Conservation (phyloP, 2,888 invertebrate genomes). For the Geophilus truncorum region DNA sequence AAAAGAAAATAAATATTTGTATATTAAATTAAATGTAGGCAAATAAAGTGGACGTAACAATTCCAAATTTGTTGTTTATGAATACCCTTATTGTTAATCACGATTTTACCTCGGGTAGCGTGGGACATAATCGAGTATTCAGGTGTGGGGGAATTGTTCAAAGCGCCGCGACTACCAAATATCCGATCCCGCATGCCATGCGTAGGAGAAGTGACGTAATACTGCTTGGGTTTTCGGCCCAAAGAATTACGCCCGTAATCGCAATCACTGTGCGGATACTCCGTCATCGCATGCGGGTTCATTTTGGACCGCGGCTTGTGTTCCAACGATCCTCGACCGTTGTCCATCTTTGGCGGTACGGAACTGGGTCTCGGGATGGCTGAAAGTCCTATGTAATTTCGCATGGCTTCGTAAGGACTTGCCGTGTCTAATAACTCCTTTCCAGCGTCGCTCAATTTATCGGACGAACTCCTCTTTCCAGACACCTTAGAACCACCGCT, state of each 20-base stretch:
- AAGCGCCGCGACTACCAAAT: conserved; percentile 44
- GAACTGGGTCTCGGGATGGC: conserved; percentile 36
- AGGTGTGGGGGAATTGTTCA: conserved; percentile 42
- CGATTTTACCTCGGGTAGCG: background rate
- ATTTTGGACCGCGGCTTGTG: background rate
- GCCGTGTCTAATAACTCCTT: conserved; percentile 20
- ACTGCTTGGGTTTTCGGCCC: conserved; percentile 32
- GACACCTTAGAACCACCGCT: conserved; percentile 39
- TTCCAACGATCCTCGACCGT: background rate
- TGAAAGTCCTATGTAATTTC: conserved; percentile 22
- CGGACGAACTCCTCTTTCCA: conserved; percentile 37
- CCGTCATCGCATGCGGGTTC: conserved; percentile 2
- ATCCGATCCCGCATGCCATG: conserved; percentile 41
- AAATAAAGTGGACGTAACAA: no score
- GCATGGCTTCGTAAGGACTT: background rate
- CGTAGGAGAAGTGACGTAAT: conserved; percentile 39
- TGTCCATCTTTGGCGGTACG: conserved; percentile 16
- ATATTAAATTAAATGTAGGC: no score
- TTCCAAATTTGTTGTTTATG: background rate
- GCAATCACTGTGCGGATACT: conserved; percentile 5
- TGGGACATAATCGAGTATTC: background rate
- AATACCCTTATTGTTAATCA: background rate
- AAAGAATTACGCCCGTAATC: conserved; percentile 33
- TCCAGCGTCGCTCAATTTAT: conserved; percentile 34
- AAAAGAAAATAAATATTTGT: no score